Evolutionary conservation across 2,888 invertebrate genomes (phyloP).

Genomic region (Myopa testacea): DNA sequence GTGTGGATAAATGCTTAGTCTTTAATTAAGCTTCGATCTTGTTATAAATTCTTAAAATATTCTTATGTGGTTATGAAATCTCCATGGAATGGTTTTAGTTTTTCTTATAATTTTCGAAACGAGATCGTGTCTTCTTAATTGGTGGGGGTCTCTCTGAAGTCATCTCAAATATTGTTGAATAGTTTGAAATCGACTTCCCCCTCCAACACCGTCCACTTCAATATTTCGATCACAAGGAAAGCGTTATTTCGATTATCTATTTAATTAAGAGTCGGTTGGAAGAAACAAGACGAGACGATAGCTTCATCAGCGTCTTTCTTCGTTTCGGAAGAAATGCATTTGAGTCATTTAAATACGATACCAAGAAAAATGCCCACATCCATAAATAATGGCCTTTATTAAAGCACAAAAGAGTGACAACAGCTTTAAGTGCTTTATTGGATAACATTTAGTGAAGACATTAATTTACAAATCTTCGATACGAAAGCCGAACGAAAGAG

Average conservation of each 20-base stretch:
- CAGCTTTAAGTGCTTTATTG: conserved; percentile 37
- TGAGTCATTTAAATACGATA: not conserved
- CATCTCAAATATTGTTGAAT: no score
- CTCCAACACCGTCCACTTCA: no score
- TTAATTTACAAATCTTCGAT: conserved; percentile 34
- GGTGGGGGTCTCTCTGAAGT: no score
- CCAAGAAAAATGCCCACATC: not conserved
- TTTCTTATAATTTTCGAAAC: no score
- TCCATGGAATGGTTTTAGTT: no score
- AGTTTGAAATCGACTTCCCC: no score
- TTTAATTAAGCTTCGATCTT: no score
- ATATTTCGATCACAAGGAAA: no score
- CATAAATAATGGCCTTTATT: conserved; percentile 18
- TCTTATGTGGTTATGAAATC: no score
- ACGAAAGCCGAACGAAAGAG: not conserved
- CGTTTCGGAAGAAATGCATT: not conserved
- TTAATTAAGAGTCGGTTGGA: not conserved
- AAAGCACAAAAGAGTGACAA: conserved; percentile 13
- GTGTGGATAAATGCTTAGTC: no score
- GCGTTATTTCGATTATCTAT: not conserved
- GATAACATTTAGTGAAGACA: conserved; percentile 38
- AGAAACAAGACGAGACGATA: not conserved
- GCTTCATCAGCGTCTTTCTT: not conserved
- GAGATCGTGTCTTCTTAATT: no score
- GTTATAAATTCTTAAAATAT: no score